Base-by-base conservation (phyloP, 2,888 invertebrate species). In the Torymus tubicola region DNA sequence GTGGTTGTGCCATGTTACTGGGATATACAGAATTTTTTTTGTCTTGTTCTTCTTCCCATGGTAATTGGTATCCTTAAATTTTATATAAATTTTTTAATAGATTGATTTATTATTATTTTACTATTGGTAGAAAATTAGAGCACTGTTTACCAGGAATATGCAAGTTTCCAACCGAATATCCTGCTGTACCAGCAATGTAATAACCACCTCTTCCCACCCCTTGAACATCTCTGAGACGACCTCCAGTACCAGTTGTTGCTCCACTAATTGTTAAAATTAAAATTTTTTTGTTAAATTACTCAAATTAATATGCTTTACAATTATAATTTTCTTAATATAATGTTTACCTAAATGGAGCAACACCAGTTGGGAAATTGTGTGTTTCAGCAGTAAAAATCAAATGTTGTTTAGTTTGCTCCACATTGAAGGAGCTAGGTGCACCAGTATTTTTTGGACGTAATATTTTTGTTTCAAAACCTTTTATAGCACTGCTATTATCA, bases 351-450 rank as follows among this genome's bases (percentile, higher is more conserved):
- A 99, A 99, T 0, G 99, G 99, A 0, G 98, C 98, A 12, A 99
- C 98, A 0, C 98, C 98, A 0, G 98, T 98, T 0, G 98, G 98
- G 93, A 99, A 99, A 90, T 99, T 99, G 91, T 99, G 99, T 0
- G 99, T 99, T 92, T 99, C 99, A 0, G 99, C 99, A 0, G 99
- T 99, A 89, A 99, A 99, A 87, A 98, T 97, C 58, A 99, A 94
- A 91, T 99, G 97, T 0, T 96, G 95, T 16, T 94, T 93, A 0
- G 93, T 92, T 13, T 91, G 88, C 64, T 93, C 91, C 64, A 92
- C 86, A 65, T 87, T 84, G 73, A 95, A 92, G 76, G 93, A 89
- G 74, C 95, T 93, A 1, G 96, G 92, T 82, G 92, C 91, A 1
- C 94, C 93, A 0, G 98, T 94, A 80, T 93, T 91, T 1, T 89